These are phyloP conservation scores for Taurulus bubalis DNA, from an alignment of 2,113 vertebrate species.

Conservation along the genomic window DNA sequence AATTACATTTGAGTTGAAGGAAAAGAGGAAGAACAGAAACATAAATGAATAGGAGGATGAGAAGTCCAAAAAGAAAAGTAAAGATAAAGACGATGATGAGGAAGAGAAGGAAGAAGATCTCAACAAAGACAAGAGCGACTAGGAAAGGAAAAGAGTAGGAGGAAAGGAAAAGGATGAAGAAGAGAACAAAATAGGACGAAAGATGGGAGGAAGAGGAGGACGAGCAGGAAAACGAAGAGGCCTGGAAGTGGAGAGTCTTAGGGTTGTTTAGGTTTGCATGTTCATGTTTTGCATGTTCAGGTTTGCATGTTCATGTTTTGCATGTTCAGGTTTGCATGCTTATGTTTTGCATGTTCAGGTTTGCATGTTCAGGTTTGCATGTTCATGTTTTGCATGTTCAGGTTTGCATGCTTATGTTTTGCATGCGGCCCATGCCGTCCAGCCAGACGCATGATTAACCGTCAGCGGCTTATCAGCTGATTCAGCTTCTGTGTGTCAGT, in stretches of 20 bases:
- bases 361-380: too few relatives aligned
- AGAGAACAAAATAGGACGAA: not conserved
- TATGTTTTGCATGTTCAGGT: too few relatives aligned
- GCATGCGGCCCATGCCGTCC: slow-evolving; percentile 39
- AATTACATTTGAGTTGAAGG: not conserved
- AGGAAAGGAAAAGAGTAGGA: not conserved
- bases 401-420: too few relatives aligned
- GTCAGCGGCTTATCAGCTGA: slow-evolving; percentile 65
- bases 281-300: too few relatives aligned
- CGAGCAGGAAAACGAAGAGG: not conserved
- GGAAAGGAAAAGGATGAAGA: not conserved
- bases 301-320: too few relatives aligned
- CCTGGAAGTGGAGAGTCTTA: slow-evolving; percentile 14
- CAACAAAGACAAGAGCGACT: not conserved
- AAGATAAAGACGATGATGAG: not conserved
- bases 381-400: too few relatives aligned
- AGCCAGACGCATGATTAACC: slow-evolving; percentile 62
- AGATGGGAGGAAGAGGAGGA: not conserved
- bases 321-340: too few relatives aligned
- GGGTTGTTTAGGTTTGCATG: slow-evolving; percentile 25
- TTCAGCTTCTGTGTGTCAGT: slow-evolving; percentile 63
- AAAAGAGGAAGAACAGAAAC: not conserved
- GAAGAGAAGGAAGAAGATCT: not conserved
- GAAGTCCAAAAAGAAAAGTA: not conserved
- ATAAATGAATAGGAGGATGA: not conserved